Percentiles rank a stretch among this genome's conserved stretches.
Conservation (phyloP, 2,888 invertebrate species). For the Bellardia bayeri region DNA sequence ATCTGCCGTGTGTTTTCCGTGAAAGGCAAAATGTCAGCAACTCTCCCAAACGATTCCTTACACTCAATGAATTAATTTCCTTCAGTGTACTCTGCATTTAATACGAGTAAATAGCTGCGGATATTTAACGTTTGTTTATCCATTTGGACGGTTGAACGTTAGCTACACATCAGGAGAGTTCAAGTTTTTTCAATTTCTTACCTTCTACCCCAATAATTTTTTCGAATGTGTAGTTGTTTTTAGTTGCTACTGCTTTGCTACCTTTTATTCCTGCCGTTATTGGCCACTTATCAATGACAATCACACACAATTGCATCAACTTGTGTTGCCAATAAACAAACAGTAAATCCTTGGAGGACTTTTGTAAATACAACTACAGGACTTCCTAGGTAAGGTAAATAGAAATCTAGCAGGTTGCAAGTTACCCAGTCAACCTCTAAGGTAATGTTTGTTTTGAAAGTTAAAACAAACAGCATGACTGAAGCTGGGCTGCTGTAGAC, state of each 20-base stretch:
- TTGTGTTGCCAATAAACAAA: slow-evolving; percentile 61
- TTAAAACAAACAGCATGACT: background rate
- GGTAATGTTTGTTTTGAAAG: background rate
- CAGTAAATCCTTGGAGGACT: slow-evolving; percentile 50
- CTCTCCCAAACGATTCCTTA: too few relatives aligned
- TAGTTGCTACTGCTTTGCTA: slow-evolving; percentile 10
- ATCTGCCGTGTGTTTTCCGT: too few relatives aligned
- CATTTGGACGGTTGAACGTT: background rate
- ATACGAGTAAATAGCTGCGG: too few relatives aligned
- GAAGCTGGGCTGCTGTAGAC: too few relatives aligned
- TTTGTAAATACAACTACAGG: background rate
- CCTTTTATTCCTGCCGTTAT: background rate
- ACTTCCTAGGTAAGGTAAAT: background rate
- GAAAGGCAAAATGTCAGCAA: too few relatives aligned
- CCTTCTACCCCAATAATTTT: slow-evolving; percentile 42
- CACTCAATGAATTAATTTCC: too few relatives aligned
- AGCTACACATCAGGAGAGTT: slow-evolving; percentile 61
- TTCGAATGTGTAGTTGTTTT: background rate
- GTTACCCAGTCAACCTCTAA: background rate
- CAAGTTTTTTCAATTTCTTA: slow-evolving; percentile 69
- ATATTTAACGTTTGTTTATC: too few relatives aligned
- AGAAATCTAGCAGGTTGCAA: background rate
- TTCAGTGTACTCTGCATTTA: too few relatives aligned
- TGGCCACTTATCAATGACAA: slow-evolving; percentile 56
- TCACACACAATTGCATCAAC: slow-evolving; percentile 53